Evolutionary conservation across 2,797 vertebrate species (phyloP).

Genomic region (Momotus momota): DNA sequence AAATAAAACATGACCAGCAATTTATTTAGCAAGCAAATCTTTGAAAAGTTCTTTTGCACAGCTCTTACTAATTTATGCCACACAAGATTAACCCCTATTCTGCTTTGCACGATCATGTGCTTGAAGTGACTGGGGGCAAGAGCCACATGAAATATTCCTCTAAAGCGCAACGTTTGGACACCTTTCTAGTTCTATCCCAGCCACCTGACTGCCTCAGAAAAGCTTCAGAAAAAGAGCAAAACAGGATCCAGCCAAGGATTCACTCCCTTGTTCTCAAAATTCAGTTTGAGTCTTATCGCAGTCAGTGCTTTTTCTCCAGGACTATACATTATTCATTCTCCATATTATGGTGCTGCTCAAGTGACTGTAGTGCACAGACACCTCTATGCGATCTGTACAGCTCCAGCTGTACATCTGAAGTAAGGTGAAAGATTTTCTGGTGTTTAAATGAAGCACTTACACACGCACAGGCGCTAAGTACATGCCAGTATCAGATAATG

Average conservation of each 20-base stretch:
- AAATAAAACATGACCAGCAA: constrained; percentile 78
- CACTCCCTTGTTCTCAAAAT: background rate
- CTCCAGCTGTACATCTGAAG: background rate
- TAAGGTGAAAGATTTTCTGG: background rate
- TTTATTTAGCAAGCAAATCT: constrained; percentile 78
- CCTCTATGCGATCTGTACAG: background rate
- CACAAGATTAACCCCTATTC: constrained; percentile 44
- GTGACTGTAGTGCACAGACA: background rate
- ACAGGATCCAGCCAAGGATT: background rate
- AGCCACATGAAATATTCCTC: background rate
- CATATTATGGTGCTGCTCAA: background rate
- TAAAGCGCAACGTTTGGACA: background rate
- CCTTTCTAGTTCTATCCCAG: background rate
- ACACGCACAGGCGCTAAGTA: accelerated
- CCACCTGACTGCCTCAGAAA: background rate
- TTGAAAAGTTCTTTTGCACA: constrained; percentile 58
- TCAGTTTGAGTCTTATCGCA: background rate
- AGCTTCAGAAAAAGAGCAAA: background rate
- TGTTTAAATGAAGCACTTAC: background rate
- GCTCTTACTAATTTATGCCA: background rate
- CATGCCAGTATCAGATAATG: accelerated
- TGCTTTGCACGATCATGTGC: background rate
- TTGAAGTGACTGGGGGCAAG: background rate
- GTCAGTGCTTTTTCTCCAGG: background rate
- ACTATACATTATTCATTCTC: background rate